A percentile compares a stretch with the other conserved stretches of the same genome.
Conservation (phyloP, 1,140 invertebrate genomes). For the Apolygus lucorum region DNA sequence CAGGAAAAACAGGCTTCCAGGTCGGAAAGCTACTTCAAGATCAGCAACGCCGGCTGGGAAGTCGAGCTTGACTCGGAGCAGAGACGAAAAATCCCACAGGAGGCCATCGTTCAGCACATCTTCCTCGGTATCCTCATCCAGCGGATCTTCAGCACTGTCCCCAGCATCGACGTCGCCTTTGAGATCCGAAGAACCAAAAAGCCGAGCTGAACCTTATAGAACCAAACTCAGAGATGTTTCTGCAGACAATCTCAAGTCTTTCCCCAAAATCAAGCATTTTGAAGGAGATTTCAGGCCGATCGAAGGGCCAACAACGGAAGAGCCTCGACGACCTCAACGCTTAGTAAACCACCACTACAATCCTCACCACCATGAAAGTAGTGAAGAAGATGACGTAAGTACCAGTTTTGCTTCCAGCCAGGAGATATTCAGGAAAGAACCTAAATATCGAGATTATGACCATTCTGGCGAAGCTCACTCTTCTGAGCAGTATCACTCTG, state of each 20-base stretch:
- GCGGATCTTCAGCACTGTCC: neutral
- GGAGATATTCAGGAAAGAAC: neutral
- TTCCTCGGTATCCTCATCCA: neutral
- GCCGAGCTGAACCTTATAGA: neutral
- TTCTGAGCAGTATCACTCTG: neutral
- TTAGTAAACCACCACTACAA: neutral
- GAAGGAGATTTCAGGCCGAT: neutral
- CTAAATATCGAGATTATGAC: neutral
- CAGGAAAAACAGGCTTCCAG: slow-evolving; percentile 1
- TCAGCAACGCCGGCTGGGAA: neutral
- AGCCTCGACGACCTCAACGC: neutral
- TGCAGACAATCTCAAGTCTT: neutral
- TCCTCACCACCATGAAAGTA: neutral
- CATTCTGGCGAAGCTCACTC: neutral
- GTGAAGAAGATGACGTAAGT: neutral
- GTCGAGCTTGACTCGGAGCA: neutral
- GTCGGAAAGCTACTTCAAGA: slow-evolving; percentile 20
- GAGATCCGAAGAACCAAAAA: slow-evolving; percentile 5
- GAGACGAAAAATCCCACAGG: neutral
- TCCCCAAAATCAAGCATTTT: neutral
- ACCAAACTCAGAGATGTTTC: neutral
- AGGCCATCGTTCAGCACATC: neutral
- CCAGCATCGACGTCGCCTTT: too few species aligned
- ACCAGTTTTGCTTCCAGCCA: neutral
- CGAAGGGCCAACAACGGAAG: neutral